Base-by-base conservation (phyloP, 2,113 vertebrate species). In the Epinephelus moara region DNA sequence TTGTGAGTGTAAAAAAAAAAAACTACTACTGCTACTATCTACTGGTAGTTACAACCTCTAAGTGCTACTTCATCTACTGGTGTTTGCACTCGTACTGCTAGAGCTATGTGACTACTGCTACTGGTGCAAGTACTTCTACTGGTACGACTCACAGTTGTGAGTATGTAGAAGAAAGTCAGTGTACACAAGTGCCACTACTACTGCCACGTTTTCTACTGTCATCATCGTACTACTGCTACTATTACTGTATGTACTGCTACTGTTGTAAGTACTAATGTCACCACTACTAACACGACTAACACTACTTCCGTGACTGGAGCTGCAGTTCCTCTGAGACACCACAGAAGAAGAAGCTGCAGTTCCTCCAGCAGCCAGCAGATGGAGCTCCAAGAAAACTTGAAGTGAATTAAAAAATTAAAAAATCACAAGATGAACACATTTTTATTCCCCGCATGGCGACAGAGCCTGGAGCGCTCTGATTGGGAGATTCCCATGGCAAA, bases 251-350 rank as follows among this genome's bases (percentile, higher is more conserved):
- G 33, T 7, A 37, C 33, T 7, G 6, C 33, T 37, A 37, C 12
- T 47, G 45, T 47, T 71, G 27, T 12, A 15, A 8, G 67, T 53
- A 55, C 50, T 55, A 15, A 56, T 70, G 50, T 49, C 42, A 61
- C 55, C 6, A 37, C 3, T 14, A 42, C 27, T 62, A 70, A 49
- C 17, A 55, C 1, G 1, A 59, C 25, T 57, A n/a, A 60, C 11
- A 53, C 55, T 21, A 27, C n/a, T n/a, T 21, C 27, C 9, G 2
- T 2, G 21, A 21, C 19, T 49, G 62, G 53, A 69, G 30, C 50
- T 82, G 59, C 52, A 83, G 63, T 75, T 23, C 33, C 66, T 19
- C 13, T 25, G 13, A 66, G 52, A 23, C 72, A 49, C 78, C 19
- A 19, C 4, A 21, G 50, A 60, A 23, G 60, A 76, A 9, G 57